These are phyloP conservation scores for Bombus ignitus DNA, from an alignment of 1,140 invertebrate species.

Conservation along the genomic window DNA sequence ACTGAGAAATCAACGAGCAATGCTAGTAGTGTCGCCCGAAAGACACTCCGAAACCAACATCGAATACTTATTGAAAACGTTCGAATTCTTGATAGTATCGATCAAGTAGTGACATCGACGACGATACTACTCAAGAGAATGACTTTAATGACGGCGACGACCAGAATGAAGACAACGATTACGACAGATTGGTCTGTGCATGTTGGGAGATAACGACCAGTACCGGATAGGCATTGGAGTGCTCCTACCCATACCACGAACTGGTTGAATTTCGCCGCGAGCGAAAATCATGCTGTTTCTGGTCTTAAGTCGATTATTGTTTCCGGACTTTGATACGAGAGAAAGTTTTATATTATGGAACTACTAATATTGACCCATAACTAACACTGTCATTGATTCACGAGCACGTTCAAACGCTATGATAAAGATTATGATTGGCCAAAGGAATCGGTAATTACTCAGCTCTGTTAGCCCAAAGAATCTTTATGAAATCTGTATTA, in stretches of 20 bases:
- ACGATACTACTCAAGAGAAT: constrained; percentile 41
- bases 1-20: background rate
- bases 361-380: background rate
- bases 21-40: too few relatives aligned
- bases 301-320: constrained; percentile 14
- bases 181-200: constrained; percentile 59
- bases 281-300: background rate
- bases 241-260: constrained; percentile 23
- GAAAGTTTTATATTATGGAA: background rate
- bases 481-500: too few relatives aligned
- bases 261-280: constrained; percentile 21
- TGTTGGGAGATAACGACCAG: constrained; percentile 63
- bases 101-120: constrained; percentile 28
- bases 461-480: too few relatives aligned
- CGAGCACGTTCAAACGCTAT: background rate
- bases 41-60: background rate
- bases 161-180: constrained; percentile 47
- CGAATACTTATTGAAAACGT: constrained; percentile 28
- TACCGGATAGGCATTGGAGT: constrained; percentile 39
- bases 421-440: too few relatives aligned
- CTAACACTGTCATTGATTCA: background rate
- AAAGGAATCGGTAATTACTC: too few relatives aligned
- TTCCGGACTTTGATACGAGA: background rate
- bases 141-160: constrained; percentile 36
- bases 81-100: constrained; percentile 35